Conservation (phyloP, 2,888 invertebrate species). For the Ectemnius lituratus region DNA sequence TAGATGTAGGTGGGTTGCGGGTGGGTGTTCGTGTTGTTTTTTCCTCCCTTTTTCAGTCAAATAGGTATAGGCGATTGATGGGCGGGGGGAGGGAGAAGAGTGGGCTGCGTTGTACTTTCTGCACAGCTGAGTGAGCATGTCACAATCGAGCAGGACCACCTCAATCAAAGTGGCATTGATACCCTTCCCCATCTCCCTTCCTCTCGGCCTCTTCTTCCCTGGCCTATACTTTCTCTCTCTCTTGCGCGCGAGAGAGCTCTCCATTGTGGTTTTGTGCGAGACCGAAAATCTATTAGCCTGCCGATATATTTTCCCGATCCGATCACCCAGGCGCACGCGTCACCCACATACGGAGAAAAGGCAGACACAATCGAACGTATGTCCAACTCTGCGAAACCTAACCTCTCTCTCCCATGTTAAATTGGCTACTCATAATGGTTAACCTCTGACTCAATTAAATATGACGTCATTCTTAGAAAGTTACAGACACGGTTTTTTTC, state of each 20-base stretch:
- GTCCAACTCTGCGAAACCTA: no score
- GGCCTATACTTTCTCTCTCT: neutral
- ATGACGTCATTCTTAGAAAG: no score
- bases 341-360: neutral
- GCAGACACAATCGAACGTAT: neutral
- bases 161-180: conserved; percentile 77
- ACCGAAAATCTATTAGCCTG: conserved; percentile 74
- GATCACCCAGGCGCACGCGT: neutral
- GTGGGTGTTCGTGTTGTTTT: conserved; percentile 51
- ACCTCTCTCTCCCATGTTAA: no score
- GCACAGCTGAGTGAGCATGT: conserved; percentile 75
- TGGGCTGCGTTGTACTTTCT: conserved; percentile 67
- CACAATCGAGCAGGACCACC: conserved; percentile 73
- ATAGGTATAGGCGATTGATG: conserved; percentile 59
- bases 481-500: no score
- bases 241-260: conserved; percentile 38
- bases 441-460: no score
- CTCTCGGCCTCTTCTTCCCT: conserved; percentile 24
- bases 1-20: conserved; percentile 10
- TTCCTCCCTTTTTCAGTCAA: conserved; percentile 52
- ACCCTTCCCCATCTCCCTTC: conserved; percentile 64
- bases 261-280: conserved; percentile 65
- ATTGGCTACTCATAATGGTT: no score
- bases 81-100: conserved; percentile 2
- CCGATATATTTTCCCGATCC: conserved; percentile 41